Evolutionary conservation across 1,140 invertebrate species (phyloP), one percentile per base, ranked within the genome.

Genomic region (Chironomus striatipennis): DNA sequence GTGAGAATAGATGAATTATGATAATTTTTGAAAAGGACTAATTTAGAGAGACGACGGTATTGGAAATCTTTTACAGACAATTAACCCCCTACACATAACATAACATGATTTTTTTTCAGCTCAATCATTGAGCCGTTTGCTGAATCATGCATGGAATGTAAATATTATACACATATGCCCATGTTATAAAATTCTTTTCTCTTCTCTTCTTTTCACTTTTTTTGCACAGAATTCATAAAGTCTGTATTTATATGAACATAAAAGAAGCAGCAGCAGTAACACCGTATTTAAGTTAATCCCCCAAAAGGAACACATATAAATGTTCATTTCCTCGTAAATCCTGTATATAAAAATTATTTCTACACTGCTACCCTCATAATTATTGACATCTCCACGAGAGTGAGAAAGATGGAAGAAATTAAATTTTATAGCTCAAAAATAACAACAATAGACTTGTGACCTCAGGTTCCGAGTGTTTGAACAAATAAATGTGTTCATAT

Each of bases 81-180:
- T 70, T 70, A 70, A 57, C 65, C 65, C 65, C 65, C 65, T 18
- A 70, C 17, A 70, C 65, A 10, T 2, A 70, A 8, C n/a, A 5
- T n/a, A 12, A n/a, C 43, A 47, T 43, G 42, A 65, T 65, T 67
- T 67, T 67, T 67, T 20, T 18, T 67, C 8, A 7, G 8, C 43
- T 67, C 17, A 70, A 70, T 70, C 65, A 70, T 18, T 70, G 15
- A 70, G 65, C 17, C 65, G 65, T 70, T 70, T 20, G 65, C 65
- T 70, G 65, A 20, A 21, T 21, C 65, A 70, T 70, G 65, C 20
- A 57, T 70, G 0, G 65, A 15, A 20, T 70, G 20, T 70, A 70
- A 70, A 70, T 18, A 70, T 70, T 15, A 67, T 57, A 57, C 24
- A 34, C 24, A 34, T 47, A 47, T 47, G 43, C 43, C 43, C 43